Evolutionary conservation across 1,140 invertebrate genomes (phyloP), one percentile per base, ranked within the genome.

Genomic region (Sarcophaga bullata): DNA sequence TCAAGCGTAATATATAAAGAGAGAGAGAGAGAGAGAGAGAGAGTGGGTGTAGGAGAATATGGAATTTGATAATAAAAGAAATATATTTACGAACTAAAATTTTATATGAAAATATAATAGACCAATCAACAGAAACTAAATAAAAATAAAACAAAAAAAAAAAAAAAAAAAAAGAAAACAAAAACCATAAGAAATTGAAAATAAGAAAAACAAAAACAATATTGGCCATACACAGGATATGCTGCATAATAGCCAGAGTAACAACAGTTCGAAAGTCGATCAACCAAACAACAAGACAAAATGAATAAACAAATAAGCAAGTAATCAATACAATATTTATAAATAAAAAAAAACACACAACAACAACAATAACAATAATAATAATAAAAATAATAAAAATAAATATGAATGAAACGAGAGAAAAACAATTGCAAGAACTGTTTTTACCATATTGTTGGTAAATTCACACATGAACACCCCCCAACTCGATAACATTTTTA

Each of bases 61-160:
- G 52, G 76, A 19, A 25, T 9, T n/a, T 9, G 19, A 52, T 49
- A 37, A 15, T 25, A 52, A 58, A 68, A 81, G 19, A 25, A 81
- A 50, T 72, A 62, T 81, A 17, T 81, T 37, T 72, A 73, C 47
- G 19, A 68, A 73, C 49, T 72, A 81, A 68, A 68, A 68, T 81
- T 81, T 80, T 80, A 54, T 54, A 46, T 3, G 6, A 54, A 68
- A 68, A 68, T 68, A 68, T 68, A 68, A 68, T 68, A 68, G 19
- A 58, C 6, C 6, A 58, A 58, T 15, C 54, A 9, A 58, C 49
- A 54, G 15, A 19, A 54, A 75, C 76, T 52, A 80, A 48, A 81
- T 15, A 37, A 48, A 13, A 72, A 11, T 15, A 81, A 46, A 8
- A 72, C 46, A 49, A 37, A 2, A 47, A 8, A 19, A 49, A 68